Evolutionary conservation across 2,113 vertebrate species (phyloP).

Genomic region (Meleagris gallopavo): DNA sequence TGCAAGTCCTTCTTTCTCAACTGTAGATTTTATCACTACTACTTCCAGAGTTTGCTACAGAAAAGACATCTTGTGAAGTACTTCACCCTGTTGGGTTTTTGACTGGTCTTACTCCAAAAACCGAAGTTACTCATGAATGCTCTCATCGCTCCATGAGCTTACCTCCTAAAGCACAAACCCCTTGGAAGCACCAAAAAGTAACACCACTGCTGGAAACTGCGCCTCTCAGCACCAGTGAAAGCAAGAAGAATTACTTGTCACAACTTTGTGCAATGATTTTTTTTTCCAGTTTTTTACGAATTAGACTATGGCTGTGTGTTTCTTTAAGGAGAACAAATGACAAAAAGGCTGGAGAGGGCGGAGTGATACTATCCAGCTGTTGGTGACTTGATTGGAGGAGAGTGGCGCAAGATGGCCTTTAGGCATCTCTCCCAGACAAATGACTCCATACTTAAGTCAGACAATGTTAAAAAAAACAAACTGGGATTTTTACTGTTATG

Average conservation of each 20-base stretch:
- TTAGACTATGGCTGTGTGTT: too few relatives aligned
- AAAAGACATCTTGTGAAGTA: slow-evolving; percentile 48
- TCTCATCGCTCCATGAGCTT: too few relatives aligned
- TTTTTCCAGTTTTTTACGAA: not conserved
- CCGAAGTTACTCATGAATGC: not conserved
- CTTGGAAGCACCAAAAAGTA: not conserved
- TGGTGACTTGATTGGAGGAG: too few relatives aligned
- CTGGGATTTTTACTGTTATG: slow-evolving; percentile 22
- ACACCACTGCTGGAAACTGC: not conserved
- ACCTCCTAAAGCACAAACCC: not conserved
- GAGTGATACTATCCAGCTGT: too few relatives aligned
- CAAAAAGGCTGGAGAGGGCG: too few relatives aligned
- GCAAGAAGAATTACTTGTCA: not conserved
- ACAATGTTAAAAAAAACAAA: not conserved
- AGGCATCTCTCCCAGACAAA: too few relatives aligned
- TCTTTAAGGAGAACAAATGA: too few relatives aligned
- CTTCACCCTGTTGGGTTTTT: slow-evolving; percentile 44
- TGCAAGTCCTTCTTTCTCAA: not conserved
- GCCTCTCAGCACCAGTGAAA: not conserved
- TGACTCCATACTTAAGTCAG: not conserved
- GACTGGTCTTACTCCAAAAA: slow-evolving; percentile 38
- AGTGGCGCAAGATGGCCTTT: too few relatives aligned
- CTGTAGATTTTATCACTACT: not conserved
- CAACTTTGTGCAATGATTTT: not conserved
- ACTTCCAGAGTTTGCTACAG: not conserved